Conservation (phyloP, 2,888 invertebrate species). For the Neocrepidodera transversa region DNA sequence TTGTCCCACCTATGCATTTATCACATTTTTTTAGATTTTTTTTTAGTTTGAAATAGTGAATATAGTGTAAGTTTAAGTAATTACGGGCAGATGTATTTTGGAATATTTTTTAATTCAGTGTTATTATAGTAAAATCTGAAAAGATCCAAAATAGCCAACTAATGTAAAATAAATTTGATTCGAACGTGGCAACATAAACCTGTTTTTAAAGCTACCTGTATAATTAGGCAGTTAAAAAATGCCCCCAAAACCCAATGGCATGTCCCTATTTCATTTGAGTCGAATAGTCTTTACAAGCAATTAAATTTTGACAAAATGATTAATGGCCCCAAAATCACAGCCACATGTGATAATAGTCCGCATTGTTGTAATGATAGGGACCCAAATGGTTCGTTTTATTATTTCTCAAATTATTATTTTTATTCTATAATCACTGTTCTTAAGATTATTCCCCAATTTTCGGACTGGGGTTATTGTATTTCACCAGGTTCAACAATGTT, state of each 20-base stretch:
- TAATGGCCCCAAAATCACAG: constrained; percentile 55
- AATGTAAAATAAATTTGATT: constrained; percentile 46
- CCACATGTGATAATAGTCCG: constrained; percentile 55
- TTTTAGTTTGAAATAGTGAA: too few relatives aligned
- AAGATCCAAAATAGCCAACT: constrained; percentile 36
- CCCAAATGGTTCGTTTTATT: constrained; percentile 50
- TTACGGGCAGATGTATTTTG: constrained; percentile 34
- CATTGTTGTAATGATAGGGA: constrained; percentile 55
- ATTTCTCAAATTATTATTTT: constrained; percentile 55
- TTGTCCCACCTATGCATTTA: too few relatives aligned
- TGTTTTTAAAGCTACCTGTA: constrained; percentile 47
- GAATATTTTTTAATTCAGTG: constrained; percentile 37
- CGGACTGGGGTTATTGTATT: constrained; percentile 27
- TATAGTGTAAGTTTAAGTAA: too few relatives aligned
- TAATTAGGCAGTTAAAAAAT: constrained; percentile 52
- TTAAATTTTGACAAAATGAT: constrained; percentile 60
- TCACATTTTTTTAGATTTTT: too few relatives aligned
- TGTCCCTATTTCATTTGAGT: constrained; percentile 50
- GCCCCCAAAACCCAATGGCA: constrained; percentile 47
- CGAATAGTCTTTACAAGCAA: constrained; percentile 54
- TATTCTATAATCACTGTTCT: constrained; percentile 51
- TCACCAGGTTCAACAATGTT: constrained; percentile 13
- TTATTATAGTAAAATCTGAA: constrained; percentile 38
- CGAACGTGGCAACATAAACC: constrained; percentile 43
- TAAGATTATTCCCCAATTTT: constrained; percentile 43